Percentiles rank a stretch among this genome's conserved stretches.
Conservation (phyloP, 2,888 invertebrate species). For the Drosophila histrio region DNA sequence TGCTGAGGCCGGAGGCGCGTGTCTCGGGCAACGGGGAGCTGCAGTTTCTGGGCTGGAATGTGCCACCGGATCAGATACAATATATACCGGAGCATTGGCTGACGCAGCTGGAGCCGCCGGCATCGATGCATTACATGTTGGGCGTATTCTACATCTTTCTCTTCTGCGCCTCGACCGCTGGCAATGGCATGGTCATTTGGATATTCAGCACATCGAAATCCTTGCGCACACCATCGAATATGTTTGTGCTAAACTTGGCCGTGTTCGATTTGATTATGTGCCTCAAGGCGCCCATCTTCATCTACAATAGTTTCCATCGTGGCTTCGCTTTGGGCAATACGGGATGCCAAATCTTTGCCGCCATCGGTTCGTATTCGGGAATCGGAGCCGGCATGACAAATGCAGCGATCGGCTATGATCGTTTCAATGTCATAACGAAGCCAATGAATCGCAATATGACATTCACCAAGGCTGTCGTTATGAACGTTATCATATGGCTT, state of each 20-base stretch:
- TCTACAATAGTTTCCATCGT: constrained; percentile 91
- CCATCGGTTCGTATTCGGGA: constrained; percentile 91
- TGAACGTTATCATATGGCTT: constrained; percentile 90
- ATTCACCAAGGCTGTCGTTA: constrained; percentile 89
- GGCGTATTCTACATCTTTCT: constrained; percentile 91
- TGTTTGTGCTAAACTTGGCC: constrained; percentile 92
- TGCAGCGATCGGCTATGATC: constrained; percentile 93
- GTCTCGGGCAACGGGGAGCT: constrained; percentile 68
- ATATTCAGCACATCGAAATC: constrained; percentile 82
- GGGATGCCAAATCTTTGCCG: constrained; percentile 91
- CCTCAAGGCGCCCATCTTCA: constrained; percentile 93
- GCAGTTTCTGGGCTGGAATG: constrained; percentile 89
- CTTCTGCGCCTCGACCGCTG: constrained; percentile 89
- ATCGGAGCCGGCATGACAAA: constrained; percentile 93
- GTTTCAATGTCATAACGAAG: constrained; percentile 90
- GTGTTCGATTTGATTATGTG: constrained; percentile 94
- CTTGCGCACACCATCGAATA: constrained; percentile 88
- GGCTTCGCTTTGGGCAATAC: constrained; percentile 90
- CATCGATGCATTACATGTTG: constrained; percentile 91
- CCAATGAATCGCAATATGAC: constrained; percentile 92
- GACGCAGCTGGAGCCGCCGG: constrained; percentile 90
- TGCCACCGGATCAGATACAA: constrained; percentile 89
- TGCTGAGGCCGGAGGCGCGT: constrained; percentile 70
- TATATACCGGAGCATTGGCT: constrained; percentile 93
- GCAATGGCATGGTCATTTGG: constrained; percentile 94